phyloP scores from a whole-genome alignment of 1,140 invertebrate species.

The Leptopilina clavipes region DNA sequence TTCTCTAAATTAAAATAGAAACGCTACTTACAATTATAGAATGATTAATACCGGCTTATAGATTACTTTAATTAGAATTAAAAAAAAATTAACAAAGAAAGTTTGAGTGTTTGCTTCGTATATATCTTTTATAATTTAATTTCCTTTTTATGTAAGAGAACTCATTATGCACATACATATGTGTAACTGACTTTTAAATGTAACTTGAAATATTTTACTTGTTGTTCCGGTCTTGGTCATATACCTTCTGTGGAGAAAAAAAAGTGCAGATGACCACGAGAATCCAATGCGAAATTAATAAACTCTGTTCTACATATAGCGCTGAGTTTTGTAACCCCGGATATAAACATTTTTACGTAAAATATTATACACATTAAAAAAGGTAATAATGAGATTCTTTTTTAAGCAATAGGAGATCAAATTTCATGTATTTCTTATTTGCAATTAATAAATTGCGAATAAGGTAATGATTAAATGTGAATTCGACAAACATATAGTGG shows the following conservation, averaged over 20 bases:
- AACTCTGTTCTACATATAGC: background rate
- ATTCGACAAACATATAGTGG: background rate
- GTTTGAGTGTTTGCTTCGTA: background rate
- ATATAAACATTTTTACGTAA: conserved; percentile 1
- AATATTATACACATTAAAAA: background rate
- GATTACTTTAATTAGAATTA: background rate
- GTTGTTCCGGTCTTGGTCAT: background rate
- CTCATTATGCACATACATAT: background rate
- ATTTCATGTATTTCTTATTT: too few species aligned
- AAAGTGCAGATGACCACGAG: conserved; percentile 2
- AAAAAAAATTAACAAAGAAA: background rate
- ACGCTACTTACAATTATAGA: background rate
- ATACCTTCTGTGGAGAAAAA: background rate
- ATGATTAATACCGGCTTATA: background rate
- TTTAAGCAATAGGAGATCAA: background rate
- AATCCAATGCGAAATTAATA: conserved; percentile 5
- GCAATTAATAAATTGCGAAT: too few species aligned
- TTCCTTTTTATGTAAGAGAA: background rate
- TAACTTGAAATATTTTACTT: conserved; percentile 1
- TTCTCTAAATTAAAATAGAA: background rate
- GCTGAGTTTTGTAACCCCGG: background rate
- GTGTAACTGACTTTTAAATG: background rate
- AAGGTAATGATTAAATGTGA: background rate
- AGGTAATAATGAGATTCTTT: background rate
- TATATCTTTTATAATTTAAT: conserved; percentile 3